Evolutionary conservation across 1,140 invertebrate genomes (phyloP), one percentile per base, ranked within the genome.

Genomic region (Halictus rubicundus): DNA sequence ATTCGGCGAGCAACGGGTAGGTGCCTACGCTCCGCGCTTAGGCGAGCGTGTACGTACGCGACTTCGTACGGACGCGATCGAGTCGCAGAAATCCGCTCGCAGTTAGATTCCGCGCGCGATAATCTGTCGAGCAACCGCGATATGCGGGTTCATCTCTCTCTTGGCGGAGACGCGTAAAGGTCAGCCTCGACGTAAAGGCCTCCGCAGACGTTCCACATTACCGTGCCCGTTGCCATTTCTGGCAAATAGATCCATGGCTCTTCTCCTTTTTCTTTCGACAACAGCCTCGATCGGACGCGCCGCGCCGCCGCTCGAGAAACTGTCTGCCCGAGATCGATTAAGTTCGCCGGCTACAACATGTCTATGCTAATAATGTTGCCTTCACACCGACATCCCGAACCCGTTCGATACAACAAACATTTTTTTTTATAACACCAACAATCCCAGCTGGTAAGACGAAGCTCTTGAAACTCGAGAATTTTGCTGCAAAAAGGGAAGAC

Each of bases 151-250:
- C 78, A 79, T 79, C 64, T 76, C 68, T 37, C 68, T 37, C 57
- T 69, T 72, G 52, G 14, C 66, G 37, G 82, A 81, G 72, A 84
- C 78, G 83, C 68, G 82, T 85, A 85, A 85, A 85, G 83, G 83
- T 85, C 82, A 85, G 61, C 78, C 54, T 69, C 82, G 78, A 77
- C 68, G 73, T 84, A 84, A 84, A 85, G 78, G 82, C 83, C 82
- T 85, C 78, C 52, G 57, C 59, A 75, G 82, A 84, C 72, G 73
- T 81, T 85, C 65, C 78, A 84, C 83, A 77, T 85, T 75, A 73
- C 78, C 64, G 82, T 85, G 59, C 83, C 82, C 82, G 78, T 85
- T 85, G 78, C 83, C 83, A 85, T 84, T 85, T 87, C 85, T 87
- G 80, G 84, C 74, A 83, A 83, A 83, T 81, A 69, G 76, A 63